Conservation (phyloP, 2,797 vertebrate species). For the Rhinoraja longicauda region DNA sequence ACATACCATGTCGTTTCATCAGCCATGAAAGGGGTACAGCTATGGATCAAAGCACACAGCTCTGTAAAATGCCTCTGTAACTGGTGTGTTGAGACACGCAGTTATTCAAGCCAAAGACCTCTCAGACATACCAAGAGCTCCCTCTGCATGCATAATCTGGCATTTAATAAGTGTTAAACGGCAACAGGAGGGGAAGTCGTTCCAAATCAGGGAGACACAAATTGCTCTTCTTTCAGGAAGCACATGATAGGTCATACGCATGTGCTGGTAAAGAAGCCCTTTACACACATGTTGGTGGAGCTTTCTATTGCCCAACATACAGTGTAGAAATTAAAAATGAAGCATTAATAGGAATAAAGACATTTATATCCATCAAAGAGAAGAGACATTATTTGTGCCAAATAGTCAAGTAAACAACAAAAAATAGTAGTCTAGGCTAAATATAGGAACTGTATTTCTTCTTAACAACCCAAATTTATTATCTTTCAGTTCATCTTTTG, state of each 20-base stretch:
- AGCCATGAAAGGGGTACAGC: conserved; percentile 42
- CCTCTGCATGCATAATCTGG: conserved; percentile 16
- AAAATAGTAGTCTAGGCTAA: not conserved
- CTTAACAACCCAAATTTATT: not conserved
- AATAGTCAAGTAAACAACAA: not conserved
- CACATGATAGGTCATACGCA: not conserved
- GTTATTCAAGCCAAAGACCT: not conserved
- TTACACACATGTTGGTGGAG: not conserved
- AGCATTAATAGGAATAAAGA: not conserved
- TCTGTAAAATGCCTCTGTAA: conserved; percentile 34
- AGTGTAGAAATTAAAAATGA: not conserved
- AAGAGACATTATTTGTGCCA: not conserved
- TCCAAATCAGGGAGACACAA: not conserved
- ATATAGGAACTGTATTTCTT: not conserved
- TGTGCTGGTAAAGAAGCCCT: not conserved
- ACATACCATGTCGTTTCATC: conserved; percentile 40
- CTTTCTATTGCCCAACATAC: not conserved
- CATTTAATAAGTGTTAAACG: not conserved
- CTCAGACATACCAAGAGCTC: conserved; percentile 18
- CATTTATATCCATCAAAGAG: not conserved
- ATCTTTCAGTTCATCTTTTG: not conserved
- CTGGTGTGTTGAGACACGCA: conserved; percentile 30
- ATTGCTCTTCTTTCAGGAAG: not conserved
- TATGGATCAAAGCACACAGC: conserved; percentile 34
- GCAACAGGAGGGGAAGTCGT: not conserved